Conservation (phyloP, 2,797 vertebrate species). For the Lutjanus campechanus region DNA sequence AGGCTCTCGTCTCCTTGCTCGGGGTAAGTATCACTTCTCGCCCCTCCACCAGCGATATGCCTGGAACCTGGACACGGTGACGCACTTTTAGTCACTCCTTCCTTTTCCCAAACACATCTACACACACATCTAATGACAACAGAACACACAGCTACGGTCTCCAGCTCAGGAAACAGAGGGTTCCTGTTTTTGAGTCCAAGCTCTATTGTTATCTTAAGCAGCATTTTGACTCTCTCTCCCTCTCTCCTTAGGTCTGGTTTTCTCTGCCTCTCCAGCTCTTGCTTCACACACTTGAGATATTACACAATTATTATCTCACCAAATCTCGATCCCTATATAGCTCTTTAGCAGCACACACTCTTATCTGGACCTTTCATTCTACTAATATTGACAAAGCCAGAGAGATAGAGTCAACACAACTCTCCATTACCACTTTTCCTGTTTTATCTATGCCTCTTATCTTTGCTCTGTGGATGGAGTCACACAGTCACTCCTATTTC, state of each 20-base stretch:
- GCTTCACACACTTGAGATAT: slow-evolving; percentile 49
- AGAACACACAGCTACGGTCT: slow-evolving; percentile 57
- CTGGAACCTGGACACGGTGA: slow-evolving; percentile 44
- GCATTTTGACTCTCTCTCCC: slow-evolving; percentile 31
- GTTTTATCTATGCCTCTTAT: slow-evolving; percentile 71
- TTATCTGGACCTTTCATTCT: slow-evolving; percentile 76
- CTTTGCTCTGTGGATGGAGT: slow-evolving; percentile 56
- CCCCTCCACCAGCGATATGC: not conserved
- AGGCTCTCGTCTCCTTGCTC: not conserved
- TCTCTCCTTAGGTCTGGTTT: not conserved
- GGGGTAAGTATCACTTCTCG: slow-evolving; percentile 9
- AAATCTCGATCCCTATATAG: slow-evolving; percentile 61
- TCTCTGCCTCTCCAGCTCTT: not conserved
- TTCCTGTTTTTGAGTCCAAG: slow-evolving; percentile 85
- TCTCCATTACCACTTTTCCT: slow-evolving; percentile 67
- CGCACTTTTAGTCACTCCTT: slow-evolving; percentile 61
- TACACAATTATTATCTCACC: slow-evolving; percentile 58
- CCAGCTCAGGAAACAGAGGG: slow-evolving; percentile 86
- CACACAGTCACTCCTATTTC: slow-evolving; percentile 49
- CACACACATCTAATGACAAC: slow-evolving; percentile 63
- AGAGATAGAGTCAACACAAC: slow-evolving; percentile 69
- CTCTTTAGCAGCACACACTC: slow-evolving; percentile 58
- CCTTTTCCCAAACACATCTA: slow-evolving; percentile 58
- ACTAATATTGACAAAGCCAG: slow-evolving; percentile 77
- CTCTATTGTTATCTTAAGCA: slow-evolving; percentile 81